These are phyloP conservation scores for Monomorium pharaonis DNA, from an alignment of 1,140 invertebrate species.

Conservation along the genomic window DNA sequence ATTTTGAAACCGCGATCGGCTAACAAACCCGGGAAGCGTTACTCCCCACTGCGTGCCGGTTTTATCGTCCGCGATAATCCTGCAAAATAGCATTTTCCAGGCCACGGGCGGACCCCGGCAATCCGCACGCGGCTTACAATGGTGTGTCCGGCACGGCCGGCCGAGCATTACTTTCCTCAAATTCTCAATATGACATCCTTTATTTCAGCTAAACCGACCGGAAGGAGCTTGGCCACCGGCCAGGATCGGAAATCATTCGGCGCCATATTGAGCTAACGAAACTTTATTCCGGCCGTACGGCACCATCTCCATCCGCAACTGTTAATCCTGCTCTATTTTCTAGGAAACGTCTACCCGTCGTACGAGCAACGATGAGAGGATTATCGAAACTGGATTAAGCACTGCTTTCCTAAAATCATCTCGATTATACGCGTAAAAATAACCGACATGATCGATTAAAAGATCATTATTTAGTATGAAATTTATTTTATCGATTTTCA, in stretches of 20 bases:
- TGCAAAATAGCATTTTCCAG: conserved; percentile 54
- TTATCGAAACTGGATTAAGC: conserved; percentile 71
- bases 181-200: conserved; percentile 77
- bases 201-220: conserved; percentile 77
- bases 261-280: conserved; percentile 77
- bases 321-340: conserved; percentile 62
- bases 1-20: conserved; percentile 67
- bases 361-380: conserved; percentile 61
- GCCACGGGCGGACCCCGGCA: conserved; percentile 9
- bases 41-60: conserved; percentile 44
- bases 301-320: conserved; percentile 2
- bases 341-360: conserved; percentile 16
- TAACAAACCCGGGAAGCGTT: conserved; percentile 64
- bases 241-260: conserved; percentile 77
- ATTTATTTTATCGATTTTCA: not conserved
- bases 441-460: conserved; percentile 25
- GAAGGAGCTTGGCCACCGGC: conserved; percentile 72
- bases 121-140: conserved; percentile 54
- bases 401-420: conserved; percentile 56
- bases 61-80: conserved; percentile 71
- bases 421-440: conserved; percentile 52
- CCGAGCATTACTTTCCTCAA: conserved; percentile 67
- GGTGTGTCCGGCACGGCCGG: conserved; percentile 17
- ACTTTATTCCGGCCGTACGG: conserved; percentile 71
- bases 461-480: not conserved